Conservation (phyloP, 2,113 vertebrate species). For the pig (Sus scrofa) region DNA sequence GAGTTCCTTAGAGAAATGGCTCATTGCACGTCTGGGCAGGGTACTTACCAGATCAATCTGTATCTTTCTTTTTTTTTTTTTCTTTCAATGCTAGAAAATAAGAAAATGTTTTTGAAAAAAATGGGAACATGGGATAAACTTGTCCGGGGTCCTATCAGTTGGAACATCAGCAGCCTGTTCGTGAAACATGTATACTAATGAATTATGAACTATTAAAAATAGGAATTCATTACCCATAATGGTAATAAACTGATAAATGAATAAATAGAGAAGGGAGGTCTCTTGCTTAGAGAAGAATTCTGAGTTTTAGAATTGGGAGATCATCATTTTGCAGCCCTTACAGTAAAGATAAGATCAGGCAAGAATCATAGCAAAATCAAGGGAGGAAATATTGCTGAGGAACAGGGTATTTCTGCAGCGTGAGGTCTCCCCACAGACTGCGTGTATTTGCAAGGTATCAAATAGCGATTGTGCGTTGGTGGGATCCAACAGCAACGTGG, state of each 20-base stretch:
- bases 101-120: neutral
- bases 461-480: neutral
- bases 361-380: neutral
- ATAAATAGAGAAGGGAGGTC: neutral
- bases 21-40: neutral
- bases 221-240: neutral
- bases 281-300: neutral
- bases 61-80: neutral
- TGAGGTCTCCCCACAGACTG: neutral
- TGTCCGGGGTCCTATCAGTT: neutral
- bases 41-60: neutral
- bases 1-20: neutral
- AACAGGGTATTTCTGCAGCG: neutral
- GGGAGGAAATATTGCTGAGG: neutral
- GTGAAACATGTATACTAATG: constrained; percentile 6
- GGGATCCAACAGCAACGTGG: neutral
- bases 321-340: neutral
- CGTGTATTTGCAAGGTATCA: neutral
- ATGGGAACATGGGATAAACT: neutral
- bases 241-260: neutral
- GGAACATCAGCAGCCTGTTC: neutral
- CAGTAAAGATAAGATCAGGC: neutral
- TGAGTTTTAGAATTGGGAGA: neutral
- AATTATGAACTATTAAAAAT: constrained; percentile 2
- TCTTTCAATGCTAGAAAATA: constrained; percentile 7